Conservation (phyloP, 1,140 invertebrate species). For the Anastatus disparis region DNA sequence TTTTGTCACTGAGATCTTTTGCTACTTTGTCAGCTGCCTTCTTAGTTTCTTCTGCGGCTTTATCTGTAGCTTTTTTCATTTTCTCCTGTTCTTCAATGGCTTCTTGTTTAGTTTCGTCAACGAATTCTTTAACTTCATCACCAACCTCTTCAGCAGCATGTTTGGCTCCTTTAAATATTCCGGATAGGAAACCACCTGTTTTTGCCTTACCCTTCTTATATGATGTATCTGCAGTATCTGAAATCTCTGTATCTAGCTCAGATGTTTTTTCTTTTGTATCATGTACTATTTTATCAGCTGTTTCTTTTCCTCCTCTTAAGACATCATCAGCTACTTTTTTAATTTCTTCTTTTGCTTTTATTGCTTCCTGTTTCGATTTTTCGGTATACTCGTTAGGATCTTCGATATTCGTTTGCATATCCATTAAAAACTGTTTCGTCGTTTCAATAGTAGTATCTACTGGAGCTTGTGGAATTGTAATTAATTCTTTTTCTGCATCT, state of each 20-base stretch:
- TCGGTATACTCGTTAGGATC: background rate
- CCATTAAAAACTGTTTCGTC: slow-evolving; percentile 9
- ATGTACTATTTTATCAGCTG: slow-evolving; percentile 42
- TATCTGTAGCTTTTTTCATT: slow-evolving; percentile 31
- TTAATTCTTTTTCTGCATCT: background rate
- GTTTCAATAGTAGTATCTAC: slow-evolving; percentile 2
- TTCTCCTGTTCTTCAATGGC: slow-evolving; percentile 45
- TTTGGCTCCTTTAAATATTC: slow-evolving; percentile 49
- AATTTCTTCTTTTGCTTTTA: slow-evolving; percentile 37
- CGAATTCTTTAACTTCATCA: slow-evolving; percentile 56
- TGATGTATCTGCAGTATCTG: slow-evolving; percentile 34
- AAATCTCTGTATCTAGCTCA: slow-evolving; percentile 46
- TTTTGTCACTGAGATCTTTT: too few relatives aligned
- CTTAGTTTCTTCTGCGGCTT: too few relatives aligned
- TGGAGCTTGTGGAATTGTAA: background rate
- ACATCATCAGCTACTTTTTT: background rate
- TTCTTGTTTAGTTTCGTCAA: slow-evolving; percentile 52
- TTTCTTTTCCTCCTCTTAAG: slow-evolving; percentile 49
- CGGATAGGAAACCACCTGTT: slow-evolving; percentile 44
- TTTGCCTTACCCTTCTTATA: slow-evolving; percentile 41
- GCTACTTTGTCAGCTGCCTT: too few relatives aligned
- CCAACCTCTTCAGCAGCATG: slow-evolving; percentile 55
- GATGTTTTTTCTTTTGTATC: slow-evolving; percentile 43
- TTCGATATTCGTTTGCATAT: slow-evolving; percentile 8
- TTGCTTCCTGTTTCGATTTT: background rate